Percentiles rank a stretch among this genome's conserved stretches.
phyloP scores from a whole-genome alignment of 2,113 vertebrate species.

The Daboia siamensis region DNA sequence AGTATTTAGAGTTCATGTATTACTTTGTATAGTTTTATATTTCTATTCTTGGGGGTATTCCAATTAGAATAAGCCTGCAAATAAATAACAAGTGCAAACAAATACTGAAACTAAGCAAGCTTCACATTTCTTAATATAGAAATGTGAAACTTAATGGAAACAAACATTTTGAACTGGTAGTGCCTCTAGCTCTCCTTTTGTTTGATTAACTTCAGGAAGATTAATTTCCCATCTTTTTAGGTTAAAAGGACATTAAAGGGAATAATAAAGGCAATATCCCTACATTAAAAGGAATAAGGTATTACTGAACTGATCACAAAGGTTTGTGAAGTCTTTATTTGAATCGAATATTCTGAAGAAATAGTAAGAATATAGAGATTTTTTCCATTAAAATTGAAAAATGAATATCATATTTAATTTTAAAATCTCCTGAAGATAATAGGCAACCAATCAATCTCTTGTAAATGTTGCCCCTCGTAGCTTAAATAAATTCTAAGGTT shows the following conservation, averaged over 20 bases:
- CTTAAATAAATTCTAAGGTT: neutral
- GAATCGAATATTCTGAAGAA: neutral
- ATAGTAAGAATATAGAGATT: neutral
- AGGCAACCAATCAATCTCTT: neutral
- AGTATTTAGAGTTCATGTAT: neutral
- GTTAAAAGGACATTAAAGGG: neutral
- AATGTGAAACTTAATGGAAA: neutral
- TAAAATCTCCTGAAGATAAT: neutral
- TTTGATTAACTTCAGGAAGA: neutral
- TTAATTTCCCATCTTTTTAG: neutral
- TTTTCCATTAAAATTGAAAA: neutral
- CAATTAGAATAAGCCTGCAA: neutral
- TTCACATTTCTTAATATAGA: neutral
- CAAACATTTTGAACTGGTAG: neutral
- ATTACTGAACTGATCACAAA: neutral
- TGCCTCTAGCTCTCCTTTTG: neutral
- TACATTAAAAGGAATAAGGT: neutral
- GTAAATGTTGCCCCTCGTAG: neutral
- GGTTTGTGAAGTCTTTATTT: neutral
- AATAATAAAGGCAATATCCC: neutral
- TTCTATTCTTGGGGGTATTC: neutral
- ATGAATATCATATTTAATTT: constrained; percentile 4
- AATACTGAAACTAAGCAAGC: neutral
- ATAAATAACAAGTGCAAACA: neutral
- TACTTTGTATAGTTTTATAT: neutral